Evolutionary conservation across 2,888 invertebrate genomes (phyloP).

Genomic region (Seira ritae): DNA sequence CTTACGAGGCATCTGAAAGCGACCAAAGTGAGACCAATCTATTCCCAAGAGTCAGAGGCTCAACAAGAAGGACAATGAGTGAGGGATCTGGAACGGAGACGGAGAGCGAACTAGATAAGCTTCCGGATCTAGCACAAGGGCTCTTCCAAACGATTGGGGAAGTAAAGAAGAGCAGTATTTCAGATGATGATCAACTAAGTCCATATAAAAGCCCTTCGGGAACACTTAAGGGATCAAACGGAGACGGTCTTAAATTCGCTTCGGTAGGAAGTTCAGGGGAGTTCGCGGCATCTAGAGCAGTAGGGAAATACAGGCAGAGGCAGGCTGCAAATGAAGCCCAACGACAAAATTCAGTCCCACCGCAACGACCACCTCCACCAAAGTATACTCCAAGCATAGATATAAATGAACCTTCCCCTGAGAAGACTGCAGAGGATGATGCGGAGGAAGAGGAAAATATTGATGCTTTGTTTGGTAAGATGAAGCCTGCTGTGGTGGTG

Average conservation of each 20-base stretch:
- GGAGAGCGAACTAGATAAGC: slow-evolving; percentile 78
- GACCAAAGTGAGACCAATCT: slow-evolving; percentile 69
- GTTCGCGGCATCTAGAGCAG: slow-evolving; percentile 88
- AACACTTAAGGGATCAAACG: slow-evolving; percentile 76
- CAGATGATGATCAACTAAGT: slow-evolving; percentile 47
- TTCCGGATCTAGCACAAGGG: slow-evolving; percentile 79
- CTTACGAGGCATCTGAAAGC: slow-evolving; percentile 71
- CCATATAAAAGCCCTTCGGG: slow-evolving; percentile 50
- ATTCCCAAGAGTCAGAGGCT: slow-evolving; percentile 68
- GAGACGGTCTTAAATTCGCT: slow-evolving; percentile 75
- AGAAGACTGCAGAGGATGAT: slow-evolving; percentile 26
- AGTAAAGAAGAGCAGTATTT: slow-evolving; percentile 50
- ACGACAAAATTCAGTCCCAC: slow-evolving; percentile 65
- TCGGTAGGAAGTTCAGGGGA: slow-evolving; percentile 83
- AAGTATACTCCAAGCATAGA: slow-evolving; percentile 53
- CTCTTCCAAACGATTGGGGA: slow-evolving; percentile 87
- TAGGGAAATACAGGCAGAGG: slow-evolving; percentile 85
- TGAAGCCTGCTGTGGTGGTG: slow-evolving; percentile 4
- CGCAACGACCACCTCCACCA: slow-evolving; percentile 72
- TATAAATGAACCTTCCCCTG: slow-evolving; percentile 45
- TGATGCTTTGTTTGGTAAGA: slow-evolving; percentile 44
- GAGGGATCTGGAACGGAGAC: slow-evolving; percentile 78
- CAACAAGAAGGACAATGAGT: slow-evolving; percentile 69
- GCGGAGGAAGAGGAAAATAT: slow-evolving; percentile 4
- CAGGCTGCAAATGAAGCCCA: slow-evolving; percentile 68